Base-by-base conservation (phyloP, 2,113 vertebrate species). In the Dicaeum eximium region DNA sequence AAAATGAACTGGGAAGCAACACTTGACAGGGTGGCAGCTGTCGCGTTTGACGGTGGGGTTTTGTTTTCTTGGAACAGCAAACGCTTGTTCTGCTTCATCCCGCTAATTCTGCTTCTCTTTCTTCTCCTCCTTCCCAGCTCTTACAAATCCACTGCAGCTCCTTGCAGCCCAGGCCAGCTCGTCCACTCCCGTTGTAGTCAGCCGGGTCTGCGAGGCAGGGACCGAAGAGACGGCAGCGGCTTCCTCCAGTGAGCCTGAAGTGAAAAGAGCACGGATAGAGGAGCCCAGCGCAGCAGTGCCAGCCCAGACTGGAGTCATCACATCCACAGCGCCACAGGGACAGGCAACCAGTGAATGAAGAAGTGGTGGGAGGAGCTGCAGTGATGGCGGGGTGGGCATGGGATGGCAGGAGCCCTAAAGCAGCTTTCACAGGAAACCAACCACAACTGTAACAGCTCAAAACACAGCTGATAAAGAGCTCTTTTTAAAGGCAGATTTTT, bases 131-230 rank as follows among this genome's bases (percentile, higher is more conserved):
- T 70, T 54, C n/a, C 53, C 96, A 99, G 99, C 98, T 93, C 98
- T 99, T 50, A 98, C 97, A 85, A 99, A 98, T 67, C 99, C 99
- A 64, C 97, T 99, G 95, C 99, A 99, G 98, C 99, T 99, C 81
- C 95, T 99, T 44, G 99, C 99, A 13, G 98, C 99, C 61, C 99
- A 99, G 97, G 99, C 99, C 15, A 99, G 99, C 91, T 99, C 99
- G 0, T 99, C 99, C 56, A 98, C 99, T 12, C 99, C 99, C 0
- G 99, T 99, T 70, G 97, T 99, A 75, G 98, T 99, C 96, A 98
- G 97, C 94, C 97, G 98, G 53, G 98, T 97, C 19, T 95, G 98
- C 14, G 97, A 97, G 77, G 87, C 98, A 15, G 98, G 97, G 78
- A 80, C 90, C 1, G 98, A 99, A 72, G 97, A 97, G 27, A 81